phyloP scores from a whole-genome alignment of 1,140 invertebrate genomes.

The Camponotus vicinus region DNA sequence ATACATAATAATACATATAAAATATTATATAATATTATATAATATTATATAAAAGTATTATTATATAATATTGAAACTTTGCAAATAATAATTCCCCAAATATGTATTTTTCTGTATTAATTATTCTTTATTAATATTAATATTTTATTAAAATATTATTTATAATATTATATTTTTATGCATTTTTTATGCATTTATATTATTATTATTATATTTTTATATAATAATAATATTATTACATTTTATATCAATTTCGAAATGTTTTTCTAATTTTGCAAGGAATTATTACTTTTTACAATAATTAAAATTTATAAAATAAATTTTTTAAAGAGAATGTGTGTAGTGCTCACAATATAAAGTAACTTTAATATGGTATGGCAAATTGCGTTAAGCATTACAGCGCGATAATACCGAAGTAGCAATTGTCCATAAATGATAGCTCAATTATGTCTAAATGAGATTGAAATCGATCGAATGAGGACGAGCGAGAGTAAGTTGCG shows the following conservation, averaged over 20 bases:
- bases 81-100: neutral
- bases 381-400: conserved; percentile 18
- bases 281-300: neutral
- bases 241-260: neutral
- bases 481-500: neutral
- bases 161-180: neutral
- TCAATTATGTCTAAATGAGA: conserved; percentile 43
- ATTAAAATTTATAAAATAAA: neutral
- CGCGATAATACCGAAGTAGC: conserved; percentile 15
- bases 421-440: conserved; percentile 20
- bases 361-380: neutral
- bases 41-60: too few relatives aligned
- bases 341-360: conserved; percentile 15
- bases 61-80: neutral
- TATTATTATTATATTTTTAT: neutral
- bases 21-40: too few relatives aligned
- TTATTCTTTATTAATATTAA: neutral
- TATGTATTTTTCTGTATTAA: neutral
- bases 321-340: neutral
- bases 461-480: conserved; percentile 12
- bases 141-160: neutral
- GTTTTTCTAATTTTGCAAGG: neutral
- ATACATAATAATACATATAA: neutral
- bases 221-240: neutral
- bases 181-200: too few relatives aligned